Base-by-base conservation (phyloP, 2,797 vertebrate genomes). In the Cichlasoma orientale region DNA sequence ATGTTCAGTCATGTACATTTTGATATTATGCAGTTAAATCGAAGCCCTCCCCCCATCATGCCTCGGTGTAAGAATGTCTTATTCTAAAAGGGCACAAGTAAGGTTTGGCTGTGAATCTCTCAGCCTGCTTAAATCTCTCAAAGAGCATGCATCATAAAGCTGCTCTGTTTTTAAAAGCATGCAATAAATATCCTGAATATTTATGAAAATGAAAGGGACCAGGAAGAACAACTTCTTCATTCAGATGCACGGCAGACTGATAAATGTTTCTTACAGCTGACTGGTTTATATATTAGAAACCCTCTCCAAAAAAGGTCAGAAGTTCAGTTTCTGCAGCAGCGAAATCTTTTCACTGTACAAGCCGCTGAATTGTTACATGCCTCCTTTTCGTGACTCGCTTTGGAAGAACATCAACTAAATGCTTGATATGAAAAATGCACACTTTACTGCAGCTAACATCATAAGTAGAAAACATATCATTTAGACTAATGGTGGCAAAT, bases 171-270 rank as follows among this genome's bases (percentile, higher is more conserved):
- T 87, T 89, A 79, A 86, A 89, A 82, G 78, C 50, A 16, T 1
- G 56, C 70, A 63, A 89, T 86, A 82, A 90, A 92, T 86, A 91
- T 76, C 41, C 56, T 78, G 88, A 87, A 89, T 90, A 89, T 90
- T 90, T 88, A 88, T 90, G 88, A 88, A 92, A 90, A 90, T 82
- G 79, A 89, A 88, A 77, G 56, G 78, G 76, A 87, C 29, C 10
- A 12, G 55, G 56, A 74, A 84, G 80, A 88, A 84, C 70, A 78
- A 63, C 83, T 80, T 82, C 78, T 89, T 87, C 79, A 63, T 72
- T 76, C 78, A 54, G 59, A 74, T 10, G 7, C 82, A 78, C 76
- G 63, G 81, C 66, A 33, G 75, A 90, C 66, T 80, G 81, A 90
- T 87, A 74, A 86, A 77, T 12, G 61, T 75, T 83, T 89, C 86